Base-by-base conservation (phyloP, 1,140 invertebrate genomes). In the Neodiprion lecontei region DNA sequence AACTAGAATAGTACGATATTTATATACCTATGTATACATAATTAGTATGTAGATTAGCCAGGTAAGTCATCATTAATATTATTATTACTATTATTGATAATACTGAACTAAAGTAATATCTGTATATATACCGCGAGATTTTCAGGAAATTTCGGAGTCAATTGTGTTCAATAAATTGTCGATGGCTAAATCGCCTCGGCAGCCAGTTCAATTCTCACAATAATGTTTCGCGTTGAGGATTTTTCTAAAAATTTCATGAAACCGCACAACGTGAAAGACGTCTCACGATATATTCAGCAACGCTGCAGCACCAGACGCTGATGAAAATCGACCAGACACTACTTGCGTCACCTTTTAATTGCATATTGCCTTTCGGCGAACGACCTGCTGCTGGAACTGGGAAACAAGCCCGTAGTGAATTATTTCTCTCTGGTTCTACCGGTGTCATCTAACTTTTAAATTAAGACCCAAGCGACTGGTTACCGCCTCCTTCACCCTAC, bases 381-480 rank as follows among this genome's bases (percentile, higher is more conserved):
- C 53, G 11, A 61, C 11, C 53, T 12, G 53, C 28, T 40, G 28
- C 28, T 40, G 28, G 2, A 61, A 61, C 53, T 17, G 8, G n/a
- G 53, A 61, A 61, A 61, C 53, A 76, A 80, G 71, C 71, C 74
- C 74, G n/a, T 53, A 68, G 75, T 81, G 79, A 82, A 81, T 81
- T 82, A 82, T 81, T 75, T 40, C 28, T 65, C 74, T 76, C 11
- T 61, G 53, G 53, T 75, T 76, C 69, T 79, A 74, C 72, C 79
- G 80, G 79, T 81, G 79, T 82, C 81, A 82, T 81, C 76, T 82
- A 81, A 82, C 81, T 82, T 82, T 82, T 82, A 82, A 82, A 82
- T 82, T 81, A 82, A 81, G 76, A 82, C 76, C 78, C 75, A 67
- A 73, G 72, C 47, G 67, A 40, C 74, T 66, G 61, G 12, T 48